phyloP scores from a whole-genome alignment of 2,888 invertebrate genomes.

The Ophioninae sp. region DNA sequence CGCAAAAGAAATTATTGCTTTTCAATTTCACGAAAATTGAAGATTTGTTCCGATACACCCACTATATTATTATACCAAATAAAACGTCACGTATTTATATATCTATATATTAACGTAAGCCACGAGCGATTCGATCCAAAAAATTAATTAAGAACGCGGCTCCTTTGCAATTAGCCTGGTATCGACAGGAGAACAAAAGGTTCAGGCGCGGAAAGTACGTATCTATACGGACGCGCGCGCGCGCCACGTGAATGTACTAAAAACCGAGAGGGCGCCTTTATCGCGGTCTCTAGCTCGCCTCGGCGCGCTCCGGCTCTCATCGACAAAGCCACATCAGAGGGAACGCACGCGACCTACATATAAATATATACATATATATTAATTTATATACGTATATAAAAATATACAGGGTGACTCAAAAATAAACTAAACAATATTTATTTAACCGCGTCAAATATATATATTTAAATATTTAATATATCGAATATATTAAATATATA shows the following conservation, averaged over 20 bases:
- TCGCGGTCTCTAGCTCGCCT: constrained; percentile 45
- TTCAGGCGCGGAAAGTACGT: background rate
- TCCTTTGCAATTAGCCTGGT: constrained; percentile 73
- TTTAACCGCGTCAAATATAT: no score
- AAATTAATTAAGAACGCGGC: constrained; percentile 69
- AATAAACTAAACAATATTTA: no score
- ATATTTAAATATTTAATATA: no score
- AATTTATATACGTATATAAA: no score
- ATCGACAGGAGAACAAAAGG: constrained; percentile 66
- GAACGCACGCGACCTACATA: background rate
- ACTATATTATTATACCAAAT: no score
- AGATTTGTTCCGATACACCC: no score
- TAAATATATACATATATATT: background rate
- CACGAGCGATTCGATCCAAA: constrained; percentile 7
- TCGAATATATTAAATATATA: no score
- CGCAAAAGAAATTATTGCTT: no score
- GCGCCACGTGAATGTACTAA: constrained; percentile 12
- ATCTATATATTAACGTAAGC: background rate
- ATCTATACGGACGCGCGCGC: background rate
- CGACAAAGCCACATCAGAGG: constrained; percentile 38
- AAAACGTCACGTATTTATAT: background rate
- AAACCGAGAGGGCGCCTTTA: constrained; percentile 49
- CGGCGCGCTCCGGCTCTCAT: constrained; percentile 26
- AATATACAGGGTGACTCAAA: no score
- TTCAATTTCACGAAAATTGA: no score